Conservation (phyloP, 2,888 invertebrate species). For the Tryphoninae sp. region DNA sequence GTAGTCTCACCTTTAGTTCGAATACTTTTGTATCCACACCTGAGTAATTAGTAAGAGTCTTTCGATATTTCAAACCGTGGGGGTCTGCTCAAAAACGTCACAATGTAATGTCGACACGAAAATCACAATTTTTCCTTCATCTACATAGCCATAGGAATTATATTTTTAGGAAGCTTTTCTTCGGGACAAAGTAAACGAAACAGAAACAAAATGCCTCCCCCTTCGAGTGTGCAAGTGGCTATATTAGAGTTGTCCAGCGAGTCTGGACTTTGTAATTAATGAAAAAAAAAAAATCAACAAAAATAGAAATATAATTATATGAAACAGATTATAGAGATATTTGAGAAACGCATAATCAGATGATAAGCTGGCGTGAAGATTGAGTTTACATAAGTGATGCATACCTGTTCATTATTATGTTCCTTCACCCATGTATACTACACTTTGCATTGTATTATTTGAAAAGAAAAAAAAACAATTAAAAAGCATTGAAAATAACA, state of each 20-base stretch:
- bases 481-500: conserved; percentile 54
- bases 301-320: conserved; percentile 18
- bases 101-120: conserved; percentile 10
- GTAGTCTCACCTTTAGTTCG: conserved; percentile 4
- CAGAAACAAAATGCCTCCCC: conserved; percentile 35
- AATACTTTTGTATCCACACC: conserved; percentile 27
- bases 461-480: conserved; percentile 48
- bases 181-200: conserved; percentile 39
- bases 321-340: conserved; percentile 35
- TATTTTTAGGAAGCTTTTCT: conserved; percentile 61
- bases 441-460: conserved; percentile 59
- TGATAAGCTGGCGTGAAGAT: conserved; percentile 28
- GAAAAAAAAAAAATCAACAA: conserved; percentile 14
- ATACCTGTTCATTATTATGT: conserved; percentile 56
- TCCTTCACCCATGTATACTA: conserved; percentile 56
- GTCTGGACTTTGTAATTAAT: conserved; percentile 37
- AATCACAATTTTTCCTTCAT: conserved; percentile 36
- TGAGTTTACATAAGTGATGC: conserved; percentile 39
- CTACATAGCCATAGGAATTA: conserved; percentile 43
- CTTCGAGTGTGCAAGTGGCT: conserved; percentile 45
- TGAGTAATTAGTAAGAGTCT: conserved; percentile 6
- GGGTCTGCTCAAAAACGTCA: conserved; percentile 23
- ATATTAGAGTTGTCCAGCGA: conserved; percentile 48
- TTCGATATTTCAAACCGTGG: conserved; percentile 11
- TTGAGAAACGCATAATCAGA: conserved; percentile 57